Conservation (phyloP, 2,888 invertebrate genomes). For the Trisateles emortualis region DNA sequence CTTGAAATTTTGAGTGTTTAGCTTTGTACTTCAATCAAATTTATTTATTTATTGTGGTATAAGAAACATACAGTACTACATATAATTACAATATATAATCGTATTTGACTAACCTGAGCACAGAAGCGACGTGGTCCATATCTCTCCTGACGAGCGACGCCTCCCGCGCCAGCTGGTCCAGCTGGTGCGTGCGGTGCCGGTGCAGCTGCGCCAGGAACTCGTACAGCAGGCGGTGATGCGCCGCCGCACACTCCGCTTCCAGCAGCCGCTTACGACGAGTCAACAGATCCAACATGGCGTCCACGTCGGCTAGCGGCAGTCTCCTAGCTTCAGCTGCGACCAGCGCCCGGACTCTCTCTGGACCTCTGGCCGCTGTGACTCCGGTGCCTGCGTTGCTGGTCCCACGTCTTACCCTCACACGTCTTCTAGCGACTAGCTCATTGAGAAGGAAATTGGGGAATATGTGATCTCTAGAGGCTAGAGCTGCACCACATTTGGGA, state of each 20-base stretch:
- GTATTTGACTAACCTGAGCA: slow-evolving; percentile 63
- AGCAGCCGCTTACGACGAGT: slow-evolving; percentile 92
- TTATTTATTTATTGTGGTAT: no score
- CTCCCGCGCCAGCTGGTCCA: slow-evolving; percentile 87
- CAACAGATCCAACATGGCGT: slow-evolving; percentile 92
- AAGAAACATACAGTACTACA: no score
- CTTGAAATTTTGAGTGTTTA: no score
- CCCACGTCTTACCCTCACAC: slow-evolving; percentile 72
- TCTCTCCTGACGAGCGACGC: slow-evolving; percentile 88
- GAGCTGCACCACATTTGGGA: slow-evolving; percentile 93
- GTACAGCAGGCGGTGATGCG: slow-evolving; percentile 93
- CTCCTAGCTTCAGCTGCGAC: slow-evolving; percentile 90
- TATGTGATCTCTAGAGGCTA: slow-evolving; percentile 90
- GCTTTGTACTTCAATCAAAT: no score
- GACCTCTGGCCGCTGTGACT: slow-evolving; percentile 25
- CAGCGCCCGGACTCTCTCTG: slow-evolving; percentile 82
- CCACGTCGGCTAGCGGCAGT: slow-evolving; percentile 92
- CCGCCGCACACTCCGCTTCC: slow-evolving; percentile 92
- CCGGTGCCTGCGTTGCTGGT: slow-evolving; percentile 48
- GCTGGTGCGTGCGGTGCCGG: slow-evolving; percentile 89
- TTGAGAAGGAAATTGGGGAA: slow-evolving; percentile 96
- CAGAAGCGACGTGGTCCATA: slow-evolving; percentile 88
- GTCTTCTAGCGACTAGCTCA: slow-evolving; percentile 87
- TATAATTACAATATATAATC: no score
- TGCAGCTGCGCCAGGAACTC: slow-evolving; percentile 94